Evolutionary conservation across 2,888 invertebrate genomes (phyloP).

Genomic region (Colletes collaris): DNA sequence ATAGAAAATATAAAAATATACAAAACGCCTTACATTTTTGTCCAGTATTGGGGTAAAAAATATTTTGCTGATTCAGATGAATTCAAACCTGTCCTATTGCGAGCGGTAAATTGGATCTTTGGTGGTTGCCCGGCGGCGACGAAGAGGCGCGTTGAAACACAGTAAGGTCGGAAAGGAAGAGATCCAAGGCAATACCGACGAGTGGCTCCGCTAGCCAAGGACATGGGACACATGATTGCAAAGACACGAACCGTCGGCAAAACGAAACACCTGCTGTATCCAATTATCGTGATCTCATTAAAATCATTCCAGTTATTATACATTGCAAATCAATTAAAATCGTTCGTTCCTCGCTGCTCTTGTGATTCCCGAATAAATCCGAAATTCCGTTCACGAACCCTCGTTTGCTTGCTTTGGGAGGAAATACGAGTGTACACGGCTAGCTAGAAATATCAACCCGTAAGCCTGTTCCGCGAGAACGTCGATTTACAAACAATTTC

Average conservation of each 20-base stretch:
- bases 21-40: no score
- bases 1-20: no score
- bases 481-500: conserved; percentile 8
- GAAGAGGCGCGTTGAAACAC: conserved; percentile 15
- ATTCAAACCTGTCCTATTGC: conserved; percentile 65
- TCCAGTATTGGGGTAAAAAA: no score
- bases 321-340: neutral
- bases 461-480: neutral
- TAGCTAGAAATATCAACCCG: neutral
- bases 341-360: neutral
- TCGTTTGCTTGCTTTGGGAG: conserved; percentile 6
- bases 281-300: neutral
- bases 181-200: conserved; percentile 38
- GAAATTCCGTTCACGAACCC: neutral
- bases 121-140: conserved; percentile 69
- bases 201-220: conserved; percentile 58
- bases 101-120: conserved; percentile 72
- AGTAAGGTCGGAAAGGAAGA: conserved; percentile 67
- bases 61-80: conserved; percentile 60
- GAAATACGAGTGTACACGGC: neutral
- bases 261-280: conserved; percentile 34
- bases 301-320: neutral
- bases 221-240: neutral
- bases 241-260: conserved; percentile 43
- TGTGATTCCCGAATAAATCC: conserved; percentile 9